These are phyloP conservation scores for Ethmia dodecea DNA, from an alignment of 2,888 invertebrate genomes.

Conservation along the genomic window DNA sequence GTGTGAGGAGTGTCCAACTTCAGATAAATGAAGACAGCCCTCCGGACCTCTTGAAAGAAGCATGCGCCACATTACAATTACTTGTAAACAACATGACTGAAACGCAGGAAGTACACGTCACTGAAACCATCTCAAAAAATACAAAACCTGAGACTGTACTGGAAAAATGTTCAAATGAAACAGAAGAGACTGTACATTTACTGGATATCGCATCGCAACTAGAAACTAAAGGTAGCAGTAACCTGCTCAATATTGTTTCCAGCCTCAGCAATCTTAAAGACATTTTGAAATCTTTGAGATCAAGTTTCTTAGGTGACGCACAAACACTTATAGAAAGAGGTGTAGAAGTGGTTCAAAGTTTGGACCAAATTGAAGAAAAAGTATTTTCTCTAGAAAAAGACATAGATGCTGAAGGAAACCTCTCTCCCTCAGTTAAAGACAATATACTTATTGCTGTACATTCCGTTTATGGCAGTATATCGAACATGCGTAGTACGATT, in stretches of 20 bases:
- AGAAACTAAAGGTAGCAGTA: slow-evolving; percentile 34
- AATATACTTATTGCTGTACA: slow-evolving; percentile 63
- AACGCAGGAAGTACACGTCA: slow-evolving; percentile 30
- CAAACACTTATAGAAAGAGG: slow-evolving; percentile 59
- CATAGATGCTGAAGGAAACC: slow-evolving; percentile 28
- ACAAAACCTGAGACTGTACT: slow-evolving; percentile 29
- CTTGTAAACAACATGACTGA: slow-evolving; percentile 51
- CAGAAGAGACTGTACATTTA: slow-evolving; percentile 47
- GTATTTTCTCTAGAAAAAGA: slow-evolving; percentile 56
- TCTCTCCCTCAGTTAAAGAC: slow-evolving; percentile 42
- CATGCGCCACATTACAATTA: slow-evolving; percentile 56
- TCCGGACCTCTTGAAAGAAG: slow-evolving; percentile 53
- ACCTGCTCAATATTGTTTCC: slow-evolving; percentile 29
- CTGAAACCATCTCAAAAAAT: slow-evolving; percentile 22
- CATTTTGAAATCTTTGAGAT: slow-evolving; percentile 41
- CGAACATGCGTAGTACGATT: slow-evolving; percentile 72
- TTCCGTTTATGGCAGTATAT: slow-evolving; percentile 70
- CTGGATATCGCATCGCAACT: slow-evolving; percentile 57
- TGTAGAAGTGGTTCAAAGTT: slow-evolving; percentile 50
- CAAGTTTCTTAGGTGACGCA: slow-evolving; percentile 37
- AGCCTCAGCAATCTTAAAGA: slow-evolving; percentile 39
- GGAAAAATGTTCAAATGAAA: slow-evolving; percentile 41
- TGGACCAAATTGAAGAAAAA: slow-evolving; percentile 63
- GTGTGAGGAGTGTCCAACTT: slow-evolving; percentile 68
- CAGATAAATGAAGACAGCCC: slow-evolving; percentile 63